Percentiles rank a stretch among this genome's conserved stretches.
Evolutionary conservation across 2,113 vertebrate genomes (phyloP).

Genomic region (Myotis yumanensis): DNA sequence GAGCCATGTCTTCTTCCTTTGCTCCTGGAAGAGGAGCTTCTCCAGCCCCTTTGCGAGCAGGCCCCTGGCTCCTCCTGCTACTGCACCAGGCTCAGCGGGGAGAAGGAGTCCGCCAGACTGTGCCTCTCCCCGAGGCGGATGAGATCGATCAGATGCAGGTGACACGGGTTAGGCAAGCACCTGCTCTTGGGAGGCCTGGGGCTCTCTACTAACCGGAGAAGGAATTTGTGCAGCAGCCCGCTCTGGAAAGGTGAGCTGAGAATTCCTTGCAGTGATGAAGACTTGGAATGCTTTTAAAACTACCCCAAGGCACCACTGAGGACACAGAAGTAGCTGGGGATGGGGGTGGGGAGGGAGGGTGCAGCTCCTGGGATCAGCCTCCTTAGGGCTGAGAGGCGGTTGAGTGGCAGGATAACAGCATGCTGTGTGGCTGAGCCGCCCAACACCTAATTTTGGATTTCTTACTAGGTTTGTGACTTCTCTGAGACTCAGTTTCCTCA

Average conservation of each 20-base stretch:
- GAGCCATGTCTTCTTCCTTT: background rate
- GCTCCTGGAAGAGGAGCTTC: background rate
- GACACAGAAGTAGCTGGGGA: background rate
- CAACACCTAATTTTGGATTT: background rate
- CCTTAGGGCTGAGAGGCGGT: background rate
- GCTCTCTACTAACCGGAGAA: conserved; percentile 79
- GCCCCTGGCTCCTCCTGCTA: background rate
- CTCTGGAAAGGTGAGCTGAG: conserved; percentile 65
- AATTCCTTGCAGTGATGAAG: conserved; percentile 61
- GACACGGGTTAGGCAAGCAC: conserved; percentile 83
- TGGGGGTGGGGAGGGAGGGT: background rate
- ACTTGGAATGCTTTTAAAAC: conserved; percentile 73
- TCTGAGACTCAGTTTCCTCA: background rate
- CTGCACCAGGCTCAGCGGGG: background rate
- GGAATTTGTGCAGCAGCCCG: conserved; percentile 80
- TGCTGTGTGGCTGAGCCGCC: background rate
- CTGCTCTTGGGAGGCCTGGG: conserved; percentile 81
- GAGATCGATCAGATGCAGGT: conserved; percentile 82
- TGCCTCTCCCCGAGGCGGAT: conserved; percentile 69
- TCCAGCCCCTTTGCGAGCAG: background rate
- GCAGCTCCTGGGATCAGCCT: background rate
- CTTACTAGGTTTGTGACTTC: background rate
- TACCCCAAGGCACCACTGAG: conserved; percentile 52
- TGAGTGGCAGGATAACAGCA: background rate
- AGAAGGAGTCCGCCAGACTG: conserved; percentile 57